Evolutionary conservation across 2,113 vertebrate genomes (phyloP).

Genomic region (Callocephalon fimbriatum): DNA sequence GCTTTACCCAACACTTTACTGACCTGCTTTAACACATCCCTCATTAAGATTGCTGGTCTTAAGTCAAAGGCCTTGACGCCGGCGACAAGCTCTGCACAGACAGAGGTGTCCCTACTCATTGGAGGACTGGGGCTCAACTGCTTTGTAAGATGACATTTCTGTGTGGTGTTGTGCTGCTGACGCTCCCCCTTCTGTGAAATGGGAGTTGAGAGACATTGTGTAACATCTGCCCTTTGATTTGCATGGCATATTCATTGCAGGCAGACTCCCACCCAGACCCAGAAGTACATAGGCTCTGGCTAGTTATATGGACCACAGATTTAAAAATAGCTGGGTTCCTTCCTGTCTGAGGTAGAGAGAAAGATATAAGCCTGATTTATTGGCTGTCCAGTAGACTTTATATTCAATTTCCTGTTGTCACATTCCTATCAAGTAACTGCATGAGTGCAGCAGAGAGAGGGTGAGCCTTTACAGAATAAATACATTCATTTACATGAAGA

Average conservation of each 20-base stretch:
- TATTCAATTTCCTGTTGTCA: slow-evolving; percentile 74
- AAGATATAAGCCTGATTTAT: slow-evolving; percentile 74
- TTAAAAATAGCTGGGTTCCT: slow-evolving; percentile 72
- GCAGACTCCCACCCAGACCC: neutral
- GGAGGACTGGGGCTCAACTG: neutral
- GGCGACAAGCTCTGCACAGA: rapidly evolving
- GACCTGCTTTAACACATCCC: neutral
- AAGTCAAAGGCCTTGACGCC: neutral
- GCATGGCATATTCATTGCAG: neutral
- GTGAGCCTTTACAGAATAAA: slow-evolving; percentile 61
- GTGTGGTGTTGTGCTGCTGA: rapidly evolving
- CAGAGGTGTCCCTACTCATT: neutral
- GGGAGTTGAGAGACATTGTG: neutral
- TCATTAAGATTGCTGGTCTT: neutral
- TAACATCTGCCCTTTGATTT: neutral
- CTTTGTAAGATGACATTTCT: neutral
- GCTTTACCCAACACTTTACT: neutral
- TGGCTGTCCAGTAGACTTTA: slow-evolving; percentile 68
- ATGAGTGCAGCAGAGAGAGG: slow-evolving; percentile 37
- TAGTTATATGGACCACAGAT: slow-evolving; percentile 1
- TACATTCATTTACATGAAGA: slow-evolving; percentile 63
- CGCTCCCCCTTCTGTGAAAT: neutral
- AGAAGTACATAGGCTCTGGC: neutral
- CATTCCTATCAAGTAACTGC: slow-evolving; percentile 73
- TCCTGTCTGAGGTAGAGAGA: slow-evolving; percentile 72